Evolutionary conservation across 2,888 invertebrate genomes (phyloP).

Genomic region (Reticulitermes lucifugus): DNA sequence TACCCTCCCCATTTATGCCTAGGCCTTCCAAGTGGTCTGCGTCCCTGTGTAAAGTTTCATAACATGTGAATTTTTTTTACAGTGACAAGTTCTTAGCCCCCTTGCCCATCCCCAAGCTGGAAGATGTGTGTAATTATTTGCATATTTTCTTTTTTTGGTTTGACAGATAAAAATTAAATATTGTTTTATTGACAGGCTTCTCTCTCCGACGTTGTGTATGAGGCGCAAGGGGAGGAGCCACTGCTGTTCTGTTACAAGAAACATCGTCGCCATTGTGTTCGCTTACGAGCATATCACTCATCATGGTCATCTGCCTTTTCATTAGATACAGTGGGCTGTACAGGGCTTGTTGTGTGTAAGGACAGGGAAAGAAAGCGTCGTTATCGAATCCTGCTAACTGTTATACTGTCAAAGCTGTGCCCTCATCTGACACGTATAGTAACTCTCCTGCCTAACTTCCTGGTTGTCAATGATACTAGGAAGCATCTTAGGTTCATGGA

Average conservation of each 20-base stretch:
- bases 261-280: constrained; percentile 66
- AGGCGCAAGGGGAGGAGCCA: constrained; percentile 72
- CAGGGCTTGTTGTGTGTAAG: constrained; percentile 75
- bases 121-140: no score
- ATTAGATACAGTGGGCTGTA: constrained; percentile 78
- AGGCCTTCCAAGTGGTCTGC: no score
- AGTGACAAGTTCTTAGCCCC: no score
- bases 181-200: constrained; percentile 67
- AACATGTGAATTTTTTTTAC: no score
- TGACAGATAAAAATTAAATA: neutral
- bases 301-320: constrained; percentile 75
- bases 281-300: constrained; percentile 72
- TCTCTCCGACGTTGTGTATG: constrained; percentile 71
- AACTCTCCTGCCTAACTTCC: constrained; percentile 82
- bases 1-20: no score
- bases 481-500: constrained; percentile 80
- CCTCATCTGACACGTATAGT: constrained; percentile 83
- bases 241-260: constrained; percentile 75
- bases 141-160: no score
- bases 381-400: constrained; percentile 78
- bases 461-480: constrained; percentile 79
- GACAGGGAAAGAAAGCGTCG: constrained; percentile 78
- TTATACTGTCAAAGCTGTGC: constrained; percentile 77
- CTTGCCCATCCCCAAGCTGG: no score
- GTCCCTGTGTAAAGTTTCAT: no score